phyloP scores from a whole-genome alignment of 1,140 invertebrate species.

The Drosophila funebris region DNA sequence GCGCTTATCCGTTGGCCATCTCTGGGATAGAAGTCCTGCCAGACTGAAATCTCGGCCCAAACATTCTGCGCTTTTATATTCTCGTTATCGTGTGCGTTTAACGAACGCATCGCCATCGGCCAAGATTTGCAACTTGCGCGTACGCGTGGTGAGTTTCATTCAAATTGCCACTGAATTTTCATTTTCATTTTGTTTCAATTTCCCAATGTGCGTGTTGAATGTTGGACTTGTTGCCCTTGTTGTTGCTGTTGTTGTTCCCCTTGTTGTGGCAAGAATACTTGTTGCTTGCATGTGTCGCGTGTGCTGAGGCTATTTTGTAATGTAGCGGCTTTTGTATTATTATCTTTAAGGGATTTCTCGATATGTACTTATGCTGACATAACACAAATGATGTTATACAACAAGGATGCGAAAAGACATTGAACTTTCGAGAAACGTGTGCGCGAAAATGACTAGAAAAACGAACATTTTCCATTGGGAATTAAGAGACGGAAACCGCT shows the following conservation, averaged over 20 bases:
- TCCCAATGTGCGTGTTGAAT: conserved; percentile 6
- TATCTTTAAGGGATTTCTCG: conserved; percentile 10
- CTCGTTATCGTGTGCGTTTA: conserved; percentile 1
- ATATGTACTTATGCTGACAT: conserved; percentile 10
- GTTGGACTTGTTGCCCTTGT: conserved; percentile 1
- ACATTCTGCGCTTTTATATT: conserved; percentile 67
- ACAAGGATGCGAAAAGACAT: neutral
- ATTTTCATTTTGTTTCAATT: conserved; percentile 35
- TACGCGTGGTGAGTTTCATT: conserved; percentile 56
- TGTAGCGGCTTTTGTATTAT: neutral
- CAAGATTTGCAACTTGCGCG: conserved; percentile 11
- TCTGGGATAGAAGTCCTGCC: conserved; percentile 24
- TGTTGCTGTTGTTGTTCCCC: no score
- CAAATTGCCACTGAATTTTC: conserved; percentile 41
- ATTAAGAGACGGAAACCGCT: neutral
- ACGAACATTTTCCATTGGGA: neutral
- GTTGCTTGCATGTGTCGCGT: conserved; percentile 53
- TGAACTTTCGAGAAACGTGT: neutral
- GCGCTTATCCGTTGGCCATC: neutral
- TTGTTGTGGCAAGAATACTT: conserved; percentile 36
- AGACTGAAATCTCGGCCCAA: conserved; percentile 62
- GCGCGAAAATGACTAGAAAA: neutral
- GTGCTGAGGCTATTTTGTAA: neutral
- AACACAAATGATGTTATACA: neutral
- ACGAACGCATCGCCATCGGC: conserved; percentile 20